Percentiles rank a stretch among this genome's conserved stretches.
These are phyloP conservation scores for Whitmania pigra DNA, from an alignment of 1,140 invertebrate genomes.

Conservation along the genomic window DNA sequence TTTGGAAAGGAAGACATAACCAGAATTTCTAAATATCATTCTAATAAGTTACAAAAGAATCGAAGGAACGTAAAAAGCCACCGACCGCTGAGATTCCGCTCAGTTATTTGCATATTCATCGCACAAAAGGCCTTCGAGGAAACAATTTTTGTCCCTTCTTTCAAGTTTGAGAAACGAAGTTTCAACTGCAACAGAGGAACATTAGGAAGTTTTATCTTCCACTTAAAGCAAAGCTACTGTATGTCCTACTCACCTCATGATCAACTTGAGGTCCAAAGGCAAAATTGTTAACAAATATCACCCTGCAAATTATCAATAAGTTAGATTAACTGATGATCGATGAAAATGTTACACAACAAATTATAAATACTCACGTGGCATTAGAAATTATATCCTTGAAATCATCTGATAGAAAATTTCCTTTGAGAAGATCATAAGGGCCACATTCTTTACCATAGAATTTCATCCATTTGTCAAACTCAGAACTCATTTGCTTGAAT, in stretches of 20 bases:
- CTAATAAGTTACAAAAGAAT: neutral
- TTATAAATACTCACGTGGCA: constrained; percentile 51
- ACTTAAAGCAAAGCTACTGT: neutral
- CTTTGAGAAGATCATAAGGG: constrained; percentile 69
- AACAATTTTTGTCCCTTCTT: constrained; percentile 82
- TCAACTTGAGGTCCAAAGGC: constrained; percentile 94
- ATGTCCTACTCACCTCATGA: constrained; percentile 49
- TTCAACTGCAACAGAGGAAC: constrained; percentile 55
- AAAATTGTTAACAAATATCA: constrained; percentile 98
- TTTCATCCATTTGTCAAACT: constrained; percentile 84
- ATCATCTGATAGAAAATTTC: constrained; percentile 80
- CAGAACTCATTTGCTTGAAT: constrained; percentile 65
- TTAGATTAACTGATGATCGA: neutral
- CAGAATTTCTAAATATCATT: too few species aligned
- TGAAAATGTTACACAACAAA: neutral
- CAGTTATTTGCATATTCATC: constrained; percentile 90
- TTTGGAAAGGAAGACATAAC: too few species aligned
- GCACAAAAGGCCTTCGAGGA: constrained; percentile 97
- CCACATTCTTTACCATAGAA: constrained; percentile 91
- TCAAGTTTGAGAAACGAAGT: constrained; percentile 83
- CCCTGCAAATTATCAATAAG: constrained; percentile 36
- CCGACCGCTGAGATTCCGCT: constrained; percentile 64
- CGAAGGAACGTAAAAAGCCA: constrained; percentile 11
- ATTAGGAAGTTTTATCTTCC: neutral
- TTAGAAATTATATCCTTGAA: constrained; percentile 72